These are phyloP conservation scores for Psittacula derbiana DNA, from an alignment of 2,797 vertebrate genomes.

Conservation along the genomic window DNA sequence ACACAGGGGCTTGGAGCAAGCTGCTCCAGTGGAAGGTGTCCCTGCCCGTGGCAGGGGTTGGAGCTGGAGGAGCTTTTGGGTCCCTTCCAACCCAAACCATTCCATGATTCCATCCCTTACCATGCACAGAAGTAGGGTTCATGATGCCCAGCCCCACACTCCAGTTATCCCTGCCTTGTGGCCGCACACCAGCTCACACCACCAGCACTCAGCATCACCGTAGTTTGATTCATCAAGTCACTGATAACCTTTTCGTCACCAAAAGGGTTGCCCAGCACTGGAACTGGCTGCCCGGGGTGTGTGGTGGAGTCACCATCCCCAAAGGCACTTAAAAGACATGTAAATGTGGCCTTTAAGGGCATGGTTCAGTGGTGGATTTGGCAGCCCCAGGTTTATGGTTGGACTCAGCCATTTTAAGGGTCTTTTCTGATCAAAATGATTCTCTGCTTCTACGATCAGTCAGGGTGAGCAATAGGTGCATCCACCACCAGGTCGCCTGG, in stretches of 20 bases:
- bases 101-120: neutral
- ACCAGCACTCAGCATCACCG: neutral
- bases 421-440: neutral
- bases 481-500: neutral
- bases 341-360: neutral
- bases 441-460: neutral
- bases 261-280: neutral
- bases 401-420: rapidly evolving
- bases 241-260: neutral
- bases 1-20: too few species aligned
- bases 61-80: neutral
- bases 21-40: neutral
- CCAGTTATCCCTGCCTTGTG: rapidly evolving
- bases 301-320: neutral
- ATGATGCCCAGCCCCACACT: neutral
- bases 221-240: neutral
- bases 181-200: neutral
- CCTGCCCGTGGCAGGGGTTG: neutral
- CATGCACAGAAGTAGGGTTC: rapidly evolving
- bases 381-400: neutral
- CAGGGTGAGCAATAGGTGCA: rapidly evolving
- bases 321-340: neutral
- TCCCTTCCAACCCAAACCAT: neutral
- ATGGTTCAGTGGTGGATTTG: neutral
- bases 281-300: neutral